These are phyloP conservation scores for Pseudobourletiella spinata DNA, from an alignment of 1,140 invertebrate genomes.

Conservation along the genomic window DNA sequence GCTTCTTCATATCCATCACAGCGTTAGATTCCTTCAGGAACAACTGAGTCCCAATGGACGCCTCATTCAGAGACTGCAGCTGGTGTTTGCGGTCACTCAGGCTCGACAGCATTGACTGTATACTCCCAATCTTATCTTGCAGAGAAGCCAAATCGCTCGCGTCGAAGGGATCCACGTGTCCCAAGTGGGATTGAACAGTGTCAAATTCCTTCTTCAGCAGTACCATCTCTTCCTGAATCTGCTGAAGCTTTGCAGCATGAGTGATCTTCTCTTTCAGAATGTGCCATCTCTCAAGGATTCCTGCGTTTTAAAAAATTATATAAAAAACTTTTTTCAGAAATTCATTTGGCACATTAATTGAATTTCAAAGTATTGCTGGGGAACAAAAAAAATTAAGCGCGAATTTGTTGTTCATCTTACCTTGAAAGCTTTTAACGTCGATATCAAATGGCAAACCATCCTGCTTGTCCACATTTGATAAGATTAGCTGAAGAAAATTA, in stretches of 20 bases:
- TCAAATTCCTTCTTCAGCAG: conserved; percentile 30
- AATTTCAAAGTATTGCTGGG: too few relatives aligned
- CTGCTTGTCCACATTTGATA: conserved; percentile 38
- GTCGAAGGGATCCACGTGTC: conserved; percentile 29
- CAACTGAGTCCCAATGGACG: conserved; percentile 28
- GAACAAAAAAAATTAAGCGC: too few relatives aligned
- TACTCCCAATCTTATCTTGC: conserved; percentile 26
- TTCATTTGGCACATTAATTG: too few relatives aligned
- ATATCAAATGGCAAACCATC: conserved; percentile 33
- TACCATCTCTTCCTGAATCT: conserved; percentile 32
- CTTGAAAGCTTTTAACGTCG: conserved; percentile 30
- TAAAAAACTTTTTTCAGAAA: not conserved
- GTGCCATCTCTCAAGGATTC: conserved; percentile 26
- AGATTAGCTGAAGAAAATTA: conserved; percentile 52
- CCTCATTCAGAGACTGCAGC: conserved; percentile 31
- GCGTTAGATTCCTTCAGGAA: conserved; percentile 25
- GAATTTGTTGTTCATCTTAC: too few relatives aligned
- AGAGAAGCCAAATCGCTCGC: conserved; percentile 25
- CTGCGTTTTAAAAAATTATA: conserved; percentile 15
- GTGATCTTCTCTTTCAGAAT: conserved; percentile 28
- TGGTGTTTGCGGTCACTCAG: conserved; percentile 23
- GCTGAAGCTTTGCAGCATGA: conserved; percentile 28
- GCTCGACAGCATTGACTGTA: conserved; percentile 26
- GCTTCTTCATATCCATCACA: conserved; percentile 25
- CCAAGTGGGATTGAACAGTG: conserved; percentile 25